phyloP scores from a whole-genome alignment of 2,888 invertebrate species.

The Limenitis camilla region DNA sequence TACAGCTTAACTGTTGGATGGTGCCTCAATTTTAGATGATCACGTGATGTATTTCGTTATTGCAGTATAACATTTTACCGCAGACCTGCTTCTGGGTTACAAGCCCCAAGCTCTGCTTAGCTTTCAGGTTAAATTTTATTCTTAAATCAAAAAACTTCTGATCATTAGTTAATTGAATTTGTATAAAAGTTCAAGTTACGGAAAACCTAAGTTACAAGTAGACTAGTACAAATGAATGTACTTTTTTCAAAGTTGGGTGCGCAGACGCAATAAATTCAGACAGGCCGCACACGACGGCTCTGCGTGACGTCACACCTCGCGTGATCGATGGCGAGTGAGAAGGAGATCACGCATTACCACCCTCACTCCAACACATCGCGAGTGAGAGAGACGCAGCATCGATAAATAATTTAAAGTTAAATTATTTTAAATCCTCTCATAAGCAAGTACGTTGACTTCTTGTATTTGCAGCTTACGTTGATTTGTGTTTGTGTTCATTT shows the following conservation, averaged over 20 bases:
- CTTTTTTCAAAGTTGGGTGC: constrained; percentile 51
- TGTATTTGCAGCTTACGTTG: constrained; percentile 57
- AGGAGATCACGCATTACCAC: constrained; percentile 44
- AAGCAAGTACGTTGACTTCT: constrained; percentile 69
- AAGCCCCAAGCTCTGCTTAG: too few relatives aligned
- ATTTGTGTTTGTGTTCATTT: not conserved
- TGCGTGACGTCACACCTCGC: constrained; percentile 72
- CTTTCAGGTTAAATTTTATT: too few relatives aligned
- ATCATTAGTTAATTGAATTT: too few relatives aligned
- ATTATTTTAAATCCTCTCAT: constrained; percentile 68
- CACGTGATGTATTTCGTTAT: too few relatives aligned
- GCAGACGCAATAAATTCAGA: constrained; percentile 70
- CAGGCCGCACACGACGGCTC: constrained; percentile 73
- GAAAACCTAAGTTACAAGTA: constrained; percentile 1
- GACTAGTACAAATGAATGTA: constrained; percentile 25
- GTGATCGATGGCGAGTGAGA: constrained; percentile 67
- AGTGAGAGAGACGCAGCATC: constrained; percentile 43
- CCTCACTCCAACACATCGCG: constrained; percentile 33
- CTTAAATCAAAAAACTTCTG: too few relatives aligned
- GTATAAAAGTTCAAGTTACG: too few relatives aligned
- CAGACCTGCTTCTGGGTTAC: too few relatives aligned
- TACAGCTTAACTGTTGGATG: too few relatives aligned
- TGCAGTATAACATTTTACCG: too few relatives aligned
- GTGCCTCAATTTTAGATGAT: too few relatives aligned
- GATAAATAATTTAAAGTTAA: constrained; percentile 66